Evolutionary conservation across 2,797 vertebrate species (phyloP).

Genomic region (Eidolon dupreanum): DNA sequence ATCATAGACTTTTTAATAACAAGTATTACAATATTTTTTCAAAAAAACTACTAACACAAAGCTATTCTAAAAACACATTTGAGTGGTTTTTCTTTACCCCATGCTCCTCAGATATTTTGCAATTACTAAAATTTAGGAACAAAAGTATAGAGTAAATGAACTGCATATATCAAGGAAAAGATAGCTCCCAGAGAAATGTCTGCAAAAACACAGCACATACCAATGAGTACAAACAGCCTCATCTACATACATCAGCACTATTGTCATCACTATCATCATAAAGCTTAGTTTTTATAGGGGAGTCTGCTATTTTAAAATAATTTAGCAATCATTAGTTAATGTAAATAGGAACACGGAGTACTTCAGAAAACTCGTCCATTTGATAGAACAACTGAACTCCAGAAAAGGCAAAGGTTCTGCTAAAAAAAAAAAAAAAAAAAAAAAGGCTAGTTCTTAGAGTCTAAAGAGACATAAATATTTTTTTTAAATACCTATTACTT

Average conservation of each 20-base stretch:
- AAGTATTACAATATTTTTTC: constrained; percentile 59
- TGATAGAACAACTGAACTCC: neutral
- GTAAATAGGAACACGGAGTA: neutral
- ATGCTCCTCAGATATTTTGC: constrained; percentile 58
- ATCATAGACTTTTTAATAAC: constrained; percentile 72
- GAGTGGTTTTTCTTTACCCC: constrained; percentile 52
- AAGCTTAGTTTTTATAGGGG: neutral
- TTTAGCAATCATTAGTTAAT: constrained; percentile 49
- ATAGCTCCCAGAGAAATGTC: neutral
- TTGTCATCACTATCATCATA: neutral
- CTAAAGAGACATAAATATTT: neutral
- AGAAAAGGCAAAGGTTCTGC: neutral
- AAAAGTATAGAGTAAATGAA: constrained; percentile 67
- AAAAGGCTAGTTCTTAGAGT: neutral
- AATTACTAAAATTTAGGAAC: constrained; percentile 76
- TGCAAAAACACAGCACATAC: neutral
- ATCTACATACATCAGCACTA: neutral
- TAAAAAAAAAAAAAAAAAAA: neutral
- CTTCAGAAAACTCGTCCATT: constrained; percentile 14
- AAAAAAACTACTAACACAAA: constrained; percentile 68
- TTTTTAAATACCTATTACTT: neutral
- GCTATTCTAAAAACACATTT: constrained; percentile 66
- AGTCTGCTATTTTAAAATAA: constrained; percentile 50
- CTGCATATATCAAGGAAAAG: constrained; percentile 62
- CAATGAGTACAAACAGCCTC: neutral